Conservation (phyloP, 2,797 vertebrate species). For the Urocyon cinereoargenteus region DNA sequence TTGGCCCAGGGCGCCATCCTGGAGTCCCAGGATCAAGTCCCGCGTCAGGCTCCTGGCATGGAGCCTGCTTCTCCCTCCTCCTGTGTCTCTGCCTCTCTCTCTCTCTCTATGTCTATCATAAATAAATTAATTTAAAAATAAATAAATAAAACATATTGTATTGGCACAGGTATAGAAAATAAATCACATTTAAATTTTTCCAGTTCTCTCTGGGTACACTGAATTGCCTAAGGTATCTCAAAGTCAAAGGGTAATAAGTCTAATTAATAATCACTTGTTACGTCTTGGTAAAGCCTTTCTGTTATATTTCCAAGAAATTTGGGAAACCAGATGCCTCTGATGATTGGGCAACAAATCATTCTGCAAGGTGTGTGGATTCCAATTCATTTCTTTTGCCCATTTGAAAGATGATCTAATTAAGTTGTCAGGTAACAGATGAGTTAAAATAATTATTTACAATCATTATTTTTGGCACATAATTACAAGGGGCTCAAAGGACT, state of each 20-base stretch:
- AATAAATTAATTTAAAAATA: too few species aligned
- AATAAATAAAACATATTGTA: background rate
- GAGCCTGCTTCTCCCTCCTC: too few species aligned
- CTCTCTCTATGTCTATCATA: too few species aligned
- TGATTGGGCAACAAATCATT: background rate
- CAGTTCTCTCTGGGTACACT: background rate
- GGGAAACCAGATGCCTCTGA: background rate
- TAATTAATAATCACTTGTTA: slow-evolving; percentile 44
- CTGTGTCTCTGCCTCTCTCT: too few species aligned
- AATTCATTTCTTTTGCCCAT: background rate
- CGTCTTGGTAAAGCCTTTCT: background rate
- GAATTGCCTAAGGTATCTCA: background rate
- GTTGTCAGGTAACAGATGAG: background rate
- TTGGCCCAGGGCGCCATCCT: too few species aligned
- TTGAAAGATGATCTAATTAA: background rate
- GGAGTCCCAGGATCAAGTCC: too few species aligned
- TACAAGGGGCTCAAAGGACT: background rate
- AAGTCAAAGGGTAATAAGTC: background rate
- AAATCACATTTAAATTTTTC: slow-evolving; percentile 4
- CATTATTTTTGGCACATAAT: background rate
- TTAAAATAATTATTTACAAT: slow-evolving; percentile 28
- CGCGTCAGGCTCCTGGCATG: too few species aligned
- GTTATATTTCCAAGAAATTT: background rate
- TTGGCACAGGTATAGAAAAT: background rate
- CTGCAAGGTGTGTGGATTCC: background rate